Evolutionary conservation across 2,888 invertebrate genomes (phyloP), one percentile per base, ranked within the genome.

Genomic region (Yponomeuta malinellus): DNA sequence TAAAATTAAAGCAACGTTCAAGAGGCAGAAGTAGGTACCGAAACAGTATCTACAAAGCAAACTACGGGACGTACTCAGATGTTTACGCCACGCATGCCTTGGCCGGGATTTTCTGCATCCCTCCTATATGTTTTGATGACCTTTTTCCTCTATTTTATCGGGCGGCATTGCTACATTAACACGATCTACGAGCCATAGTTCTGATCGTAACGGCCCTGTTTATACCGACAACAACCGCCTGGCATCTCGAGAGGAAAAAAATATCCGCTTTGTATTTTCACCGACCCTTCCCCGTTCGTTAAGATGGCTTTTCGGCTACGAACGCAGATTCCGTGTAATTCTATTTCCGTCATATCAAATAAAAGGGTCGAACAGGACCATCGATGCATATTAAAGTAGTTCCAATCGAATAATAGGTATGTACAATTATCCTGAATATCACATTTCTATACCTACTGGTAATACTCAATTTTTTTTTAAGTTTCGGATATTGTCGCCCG

Each of bases 141-240:
- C 23, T 64, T 69, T 65, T 59, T 59, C 52, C 31, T 43, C 65
- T 70, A n/a, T 33, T 82, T 83, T 84, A 81, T 84, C 82, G 78
- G 76, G 76, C 73, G 76, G 78, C 74, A 80, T 78, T 79, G 78
- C 82, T 80, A 81, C 80, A 86, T 87, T 86, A 87, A 82, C 83
- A 79, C 83, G 81, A 88, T 86, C 84, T 87, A 85, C 81, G 83
- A 79, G 80, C 84, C 77, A 80, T 88, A 86, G 86, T 85, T 87
- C 81, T 87, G 84, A 86, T 88, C 82, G 84, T 89, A 87, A 89
- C 84, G 84, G 84, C 74, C 82, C 87, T 88, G 89, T 89, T 89
- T 89, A 88, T 89, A 85, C 81, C 77, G 74, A 79, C 69, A 71
- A 71, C 73, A 74, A 82, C 81, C 81, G 77, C 77, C 84, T 82